These are phyloP conservation scores for Papilio xuthus DNA, from an alignment of 1,140 invertebrate species.

Conservation along the genomic window DNA sequence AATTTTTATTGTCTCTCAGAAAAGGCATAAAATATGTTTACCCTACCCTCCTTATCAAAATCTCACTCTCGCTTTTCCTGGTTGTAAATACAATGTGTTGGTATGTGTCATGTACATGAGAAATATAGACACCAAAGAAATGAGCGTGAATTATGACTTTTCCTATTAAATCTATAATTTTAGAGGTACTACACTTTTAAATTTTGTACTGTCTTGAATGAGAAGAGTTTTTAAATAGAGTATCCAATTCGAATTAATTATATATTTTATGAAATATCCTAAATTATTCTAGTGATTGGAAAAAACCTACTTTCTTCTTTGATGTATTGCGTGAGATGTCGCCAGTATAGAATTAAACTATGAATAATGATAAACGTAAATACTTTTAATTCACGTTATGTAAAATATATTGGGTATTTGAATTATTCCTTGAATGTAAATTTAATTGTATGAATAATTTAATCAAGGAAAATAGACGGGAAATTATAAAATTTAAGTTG, in stretches of 20 bases:
- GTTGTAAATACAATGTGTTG: no score
- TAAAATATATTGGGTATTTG: background rate
- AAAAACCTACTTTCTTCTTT: background rate
- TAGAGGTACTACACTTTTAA: background rate
- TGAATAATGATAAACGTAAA: slow-evolving; percentile 16
- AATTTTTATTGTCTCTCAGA: no score
- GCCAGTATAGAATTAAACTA: background rate
- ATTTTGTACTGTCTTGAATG: background rate
- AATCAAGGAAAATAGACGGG: background rate
- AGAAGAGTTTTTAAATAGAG: background rate
- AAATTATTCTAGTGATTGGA: slow-evolving; percentile 3
- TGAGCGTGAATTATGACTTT: background rate
- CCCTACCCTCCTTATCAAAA: background rate
- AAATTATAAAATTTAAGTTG: slow-evolving; percentile 1
- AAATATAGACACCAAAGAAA: background rate
- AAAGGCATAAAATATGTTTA: background rate
- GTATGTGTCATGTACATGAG: background rate
- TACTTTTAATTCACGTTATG: background rate
- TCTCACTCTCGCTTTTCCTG: background rate
- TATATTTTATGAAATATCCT: background rate
- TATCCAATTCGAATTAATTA: background rate
- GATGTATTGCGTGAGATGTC: background rate
- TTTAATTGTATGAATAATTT: background rate
- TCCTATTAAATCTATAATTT: no score
- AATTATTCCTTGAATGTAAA: background rate